phyloP scores from a whole-genome alignment of 2,113 vertebrate species.

The Ailurus styani region DNA sequence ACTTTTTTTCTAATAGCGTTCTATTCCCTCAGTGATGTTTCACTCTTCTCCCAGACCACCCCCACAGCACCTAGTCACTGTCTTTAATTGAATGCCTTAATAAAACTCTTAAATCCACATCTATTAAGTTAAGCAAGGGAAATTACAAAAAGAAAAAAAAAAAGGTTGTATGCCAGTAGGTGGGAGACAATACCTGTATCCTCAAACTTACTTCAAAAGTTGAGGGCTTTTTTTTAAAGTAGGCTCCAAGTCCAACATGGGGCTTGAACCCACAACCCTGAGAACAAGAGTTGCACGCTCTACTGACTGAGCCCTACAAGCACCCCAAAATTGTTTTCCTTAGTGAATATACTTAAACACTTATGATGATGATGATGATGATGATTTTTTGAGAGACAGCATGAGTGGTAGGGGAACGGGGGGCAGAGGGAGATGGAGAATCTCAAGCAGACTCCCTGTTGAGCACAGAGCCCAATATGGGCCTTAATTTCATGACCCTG shows the following conservation, averaged over 20 bases:
- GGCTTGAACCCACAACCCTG: background rate
- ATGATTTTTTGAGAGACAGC: background rate
- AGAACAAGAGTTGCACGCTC: background rate
- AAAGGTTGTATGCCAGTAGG: background rate
- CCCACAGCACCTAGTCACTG: background rate
- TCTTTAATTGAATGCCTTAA: background rate
- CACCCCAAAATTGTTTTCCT: background rate
- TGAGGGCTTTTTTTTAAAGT: background rate
- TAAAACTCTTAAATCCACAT: background rate
- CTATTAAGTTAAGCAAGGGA: background rate
- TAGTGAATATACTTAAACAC: background rate
- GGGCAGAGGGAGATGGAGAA: background rate
- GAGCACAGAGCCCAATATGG: too few species aligned
- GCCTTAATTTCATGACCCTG: too few species aligned
- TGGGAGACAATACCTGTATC: background rate
- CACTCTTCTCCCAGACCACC: background rate
- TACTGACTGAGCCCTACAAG: background rate
- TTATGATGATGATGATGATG: background rate
- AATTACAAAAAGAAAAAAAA: background rate
- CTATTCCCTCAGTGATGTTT: background rate
- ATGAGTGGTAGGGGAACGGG: accelerated
- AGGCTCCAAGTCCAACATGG: background rate
- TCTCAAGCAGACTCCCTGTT: background rate
- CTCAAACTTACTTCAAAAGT: background rate
- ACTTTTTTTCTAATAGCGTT: background rate